Evolutionary conservation across 2,113 vertebrate species (phyloP).

Genomic region (Triplophysa tibetana): DNA sequence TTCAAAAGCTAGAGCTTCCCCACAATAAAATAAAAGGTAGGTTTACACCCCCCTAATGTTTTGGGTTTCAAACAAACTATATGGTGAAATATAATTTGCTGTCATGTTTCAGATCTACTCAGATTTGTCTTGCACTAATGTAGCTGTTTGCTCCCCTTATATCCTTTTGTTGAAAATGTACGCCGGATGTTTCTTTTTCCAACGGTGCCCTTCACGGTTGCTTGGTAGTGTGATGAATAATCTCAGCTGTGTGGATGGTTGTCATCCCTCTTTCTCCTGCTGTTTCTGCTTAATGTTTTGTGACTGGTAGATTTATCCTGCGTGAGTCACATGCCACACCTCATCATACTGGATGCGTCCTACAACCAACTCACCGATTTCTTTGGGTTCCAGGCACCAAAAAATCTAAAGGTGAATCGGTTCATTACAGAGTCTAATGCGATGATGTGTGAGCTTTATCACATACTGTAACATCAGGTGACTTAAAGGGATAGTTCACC

Average conservation of each 20-base stretch:
- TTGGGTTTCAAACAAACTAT: not conserved
- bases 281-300: slow-evolving; percentile 44
- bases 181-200: not conserved
- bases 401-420: slow-evolving; percentile 84
- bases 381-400: slow-evolving; percentile 84
- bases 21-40: slow-evolving; percentile 89
- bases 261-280: slow-evolving; percentile 21
- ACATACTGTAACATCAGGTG: not conserved
- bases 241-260: slow-evolving; percentile 25
- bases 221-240: slow-evolving; percentile 18
- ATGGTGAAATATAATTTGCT: slow-evolving; percentile 13
- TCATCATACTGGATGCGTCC: slow-evolving; percentile 82
- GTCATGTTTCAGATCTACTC: not conserved
- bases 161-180: slow-evolving; percentile 33
- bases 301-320: slow-evolving; percentile 85
- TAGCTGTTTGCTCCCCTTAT: slow-evolving; percentile 24
- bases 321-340: slow-evolving; percentile 85
- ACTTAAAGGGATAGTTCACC: not conserved
- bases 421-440: slow-evolving; percentile 64
- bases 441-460: slow-evolving; percentile 54
- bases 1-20: slow-evolving; percentile 88
- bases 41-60: slow-evolving; percentile 19
- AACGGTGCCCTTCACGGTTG: slow-evolving; percentile 35
- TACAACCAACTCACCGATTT: slow-evolving; percentile 81
- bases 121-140: slow-evolving; percentile 20